A percentile compares a stretch with the other conserved stretches of the same genome.
Evolutionary conservation across 2,113 vertebrate species (phyloP).

Genomic region (Riparia riparia): DNA sequence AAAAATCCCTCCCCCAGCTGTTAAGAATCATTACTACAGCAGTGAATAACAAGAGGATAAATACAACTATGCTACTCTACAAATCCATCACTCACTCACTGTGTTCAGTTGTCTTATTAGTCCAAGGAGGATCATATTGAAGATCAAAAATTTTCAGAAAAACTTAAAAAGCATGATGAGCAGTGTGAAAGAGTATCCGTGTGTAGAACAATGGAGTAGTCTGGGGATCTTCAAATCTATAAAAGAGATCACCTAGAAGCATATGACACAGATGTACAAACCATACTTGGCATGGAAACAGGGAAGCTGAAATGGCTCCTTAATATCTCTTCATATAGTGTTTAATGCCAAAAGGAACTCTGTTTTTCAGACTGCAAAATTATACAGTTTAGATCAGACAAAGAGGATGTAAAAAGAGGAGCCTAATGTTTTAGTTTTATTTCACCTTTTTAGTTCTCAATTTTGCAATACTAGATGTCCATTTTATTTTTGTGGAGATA

Average conservation of each 20-base stretch:
- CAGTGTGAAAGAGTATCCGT: not conserved
- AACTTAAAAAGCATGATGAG: not conserved
- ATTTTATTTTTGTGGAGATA: not conserved
- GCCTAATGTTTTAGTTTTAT: not conserved
- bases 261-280: not conserved
- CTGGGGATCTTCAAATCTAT: not conserved
- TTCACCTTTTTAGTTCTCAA: not conserved
- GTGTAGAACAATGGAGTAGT: not conserved
- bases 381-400: not conserved
- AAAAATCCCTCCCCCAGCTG: not conserved
- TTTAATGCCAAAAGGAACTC: not conserved
- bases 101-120: not conserved
- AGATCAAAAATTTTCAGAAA: not conserved
- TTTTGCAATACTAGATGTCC: not conserved
- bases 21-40: not conserved
- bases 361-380: not conserved
- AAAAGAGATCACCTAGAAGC: not conserved
- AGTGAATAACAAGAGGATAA: not conserved
- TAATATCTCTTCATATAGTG: not conserved
- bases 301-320: not conserved
- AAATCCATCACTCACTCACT: not conserved
- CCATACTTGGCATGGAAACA: not conserved
- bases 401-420: not conserved
- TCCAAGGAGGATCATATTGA: not conserved
- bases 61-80: accelerated